Evolutionary conservation across 2,113 vertebrate genomes (phyloP).

Genomic region (Mormoops blainvillei): DNA sequence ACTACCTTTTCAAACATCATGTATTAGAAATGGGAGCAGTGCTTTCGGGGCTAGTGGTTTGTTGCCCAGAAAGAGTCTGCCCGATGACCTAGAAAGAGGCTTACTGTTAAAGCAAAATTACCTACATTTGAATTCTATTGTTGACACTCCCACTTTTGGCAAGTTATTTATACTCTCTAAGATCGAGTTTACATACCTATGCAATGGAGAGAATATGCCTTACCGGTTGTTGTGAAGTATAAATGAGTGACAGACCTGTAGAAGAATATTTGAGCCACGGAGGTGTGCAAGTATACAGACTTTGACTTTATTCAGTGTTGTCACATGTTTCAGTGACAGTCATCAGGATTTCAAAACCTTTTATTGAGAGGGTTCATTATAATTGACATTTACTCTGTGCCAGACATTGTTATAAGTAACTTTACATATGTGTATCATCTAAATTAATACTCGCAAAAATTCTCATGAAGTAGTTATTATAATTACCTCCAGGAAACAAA

Average conservation of each 20-base stretch:
- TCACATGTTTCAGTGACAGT: not conserved
- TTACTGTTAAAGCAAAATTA: not conserved
- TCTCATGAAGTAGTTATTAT: not conserved
- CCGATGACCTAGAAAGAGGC: not conserved
- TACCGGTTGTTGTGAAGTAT: not conserved
- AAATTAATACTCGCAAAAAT: not conserved
- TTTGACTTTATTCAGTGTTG: not conserved
- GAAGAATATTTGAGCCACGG: not conserved
- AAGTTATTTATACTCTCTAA: not conserved
- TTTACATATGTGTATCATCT: not conserved
- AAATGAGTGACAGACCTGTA: not conserved
- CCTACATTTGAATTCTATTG: not conserved
- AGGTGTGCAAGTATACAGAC: not conserved
- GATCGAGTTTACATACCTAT: not conserved
- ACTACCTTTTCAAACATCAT: not conserved
- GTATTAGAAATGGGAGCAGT: not conserved
- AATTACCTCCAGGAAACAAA: not conserved
- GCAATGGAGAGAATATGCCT: not conserved
- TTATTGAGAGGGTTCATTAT: not conserved
- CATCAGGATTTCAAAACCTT: not conserved
- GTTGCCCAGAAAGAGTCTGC: not conserved
- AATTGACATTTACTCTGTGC: not conserved
- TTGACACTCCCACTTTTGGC: not conserved
- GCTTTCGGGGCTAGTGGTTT: not conserved
- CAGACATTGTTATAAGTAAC: not conserved